phyloP scores from a whole-genome alignment of 1,140 invertebrate species.

The Andricus grossulariae region DNA sequence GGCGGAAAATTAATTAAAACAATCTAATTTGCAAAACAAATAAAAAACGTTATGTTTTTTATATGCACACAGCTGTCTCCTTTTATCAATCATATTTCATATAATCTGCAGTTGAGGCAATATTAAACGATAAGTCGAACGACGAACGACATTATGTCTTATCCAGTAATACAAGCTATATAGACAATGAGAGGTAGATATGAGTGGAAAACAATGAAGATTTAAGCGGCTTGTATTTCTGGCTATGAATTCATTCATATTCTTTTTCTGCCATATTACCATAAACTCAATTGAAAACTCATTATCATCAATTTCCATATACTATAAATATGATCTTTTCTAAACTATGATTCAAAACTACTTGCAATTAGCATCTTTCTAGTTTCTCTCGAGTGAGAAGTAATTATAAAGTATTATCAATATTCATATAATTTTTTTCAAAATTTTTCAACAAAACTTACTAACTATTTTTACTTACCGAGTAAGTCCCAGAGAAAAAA shows the following conservation, averaged over 20 bases:
- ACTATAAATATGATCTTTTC: too few relatives aligned
- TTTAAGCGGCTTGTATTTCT: neutral
- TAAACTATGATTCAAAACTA: too few relatives aligned
- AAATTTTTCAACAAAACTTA: too few relatives aligned
- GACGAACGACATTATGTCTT: slow-evolving; percentile 5
- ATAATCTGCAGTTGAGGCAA: slow-evolving; percentile 6
- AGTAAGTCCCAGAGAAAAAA: too few relatives aligned
- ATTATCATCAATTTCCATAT: too few relatives aligned
- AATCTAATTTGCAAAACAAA: too few relatives aligned
- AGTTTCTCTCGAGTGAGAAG: too few relatives aligned
- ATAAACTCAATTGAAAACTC: neutral
- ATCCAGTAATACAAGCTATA: slow-evolving; percentile 14
- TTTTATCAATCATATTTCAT: slow-evolving; percentile 9
- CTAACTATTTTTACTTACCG: too few relatives aligned
- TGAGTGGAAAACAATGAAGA: slow-evolving; percentile 5
- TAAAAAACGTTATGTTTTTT: neutral
- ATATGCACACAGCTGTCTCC: slow-evolving; percentile 1
- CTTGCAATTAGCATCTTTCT: too few relatives aligned
- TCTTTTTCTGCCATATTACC: neutral
- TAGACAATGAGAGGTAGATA: neutral
- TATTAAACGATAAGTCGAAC: slow-evolving; percentile 2
- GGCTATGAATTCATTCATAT: slow-evolving; percentile 3
- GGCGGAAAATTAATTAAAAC: too few relatives aligned
- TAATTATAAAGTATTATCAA: too few relatives aligned
- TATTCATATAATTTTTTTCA: too few relatives aligned